phyloP scores from a whole-genome alignment of 2,888 invertebrate species.

The Tipula confusa region DNA sequence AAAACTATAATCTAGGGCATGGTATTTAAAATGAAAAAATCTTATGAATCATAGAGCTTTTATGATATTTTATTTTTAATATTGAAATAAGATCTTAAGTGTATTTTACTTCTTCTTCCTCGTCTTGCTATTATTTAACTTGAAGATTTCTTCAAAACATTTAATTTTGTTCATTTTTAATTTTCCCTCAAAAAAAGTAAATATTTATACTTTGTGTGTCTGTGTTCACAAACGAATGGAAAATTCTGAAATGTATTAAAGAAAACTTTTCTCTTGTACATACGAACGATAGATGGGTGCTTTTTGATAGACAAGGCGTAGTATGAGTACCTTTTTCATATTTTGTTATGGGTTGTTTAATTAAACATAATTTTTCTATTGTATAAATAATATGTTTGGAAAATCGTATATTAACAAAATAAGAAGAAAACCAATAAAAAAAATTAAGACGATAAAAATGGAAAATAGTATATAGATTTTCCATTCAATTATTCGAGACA shows the following conservation, averaged over 20 bases:
- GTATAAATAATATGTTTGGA: neutral
- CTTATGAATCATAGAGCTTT: neutral
- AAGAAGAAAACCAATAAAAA: slow-evolving; percentile 15
- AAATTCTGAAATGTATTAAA: neutral
- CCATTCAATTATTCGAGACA: slow-evolving; percentile 14
- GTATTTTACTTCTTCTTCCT: neutral
- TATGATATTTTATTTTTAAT: neutral
- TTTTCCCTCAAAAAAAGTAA: slow-evolving; percentile 15
- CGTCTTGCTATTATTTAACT: neutral
- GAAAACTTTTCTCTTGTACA: neutral
- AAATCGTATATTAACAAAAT: neutral
- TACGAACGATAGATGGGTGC: neutral
- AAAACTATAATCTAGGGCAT: neutral
- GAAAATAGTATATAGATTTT: neutral
- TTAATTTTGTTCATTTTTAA: slow-evolving; percentile 16
- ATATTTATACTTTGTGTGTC: neutral
- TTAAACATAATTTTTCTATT: neutral
- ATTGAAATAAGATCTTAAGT: slow-evolving; percentile 9
- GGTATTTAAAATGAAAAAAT: neutral
- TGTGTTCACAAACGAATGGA: too few species aligned
- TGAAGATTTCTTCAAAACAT: neutral
- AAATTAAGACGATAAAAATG: neutral
- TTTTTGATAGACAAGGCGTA: neutral
- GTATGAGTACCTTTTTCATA: neutral
- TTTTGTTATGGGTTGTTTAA: neutral